Evolutionary conservation across 2,113 vertebrate genomes (phyloP).

Genomic region (Gallinago media): DNA sequence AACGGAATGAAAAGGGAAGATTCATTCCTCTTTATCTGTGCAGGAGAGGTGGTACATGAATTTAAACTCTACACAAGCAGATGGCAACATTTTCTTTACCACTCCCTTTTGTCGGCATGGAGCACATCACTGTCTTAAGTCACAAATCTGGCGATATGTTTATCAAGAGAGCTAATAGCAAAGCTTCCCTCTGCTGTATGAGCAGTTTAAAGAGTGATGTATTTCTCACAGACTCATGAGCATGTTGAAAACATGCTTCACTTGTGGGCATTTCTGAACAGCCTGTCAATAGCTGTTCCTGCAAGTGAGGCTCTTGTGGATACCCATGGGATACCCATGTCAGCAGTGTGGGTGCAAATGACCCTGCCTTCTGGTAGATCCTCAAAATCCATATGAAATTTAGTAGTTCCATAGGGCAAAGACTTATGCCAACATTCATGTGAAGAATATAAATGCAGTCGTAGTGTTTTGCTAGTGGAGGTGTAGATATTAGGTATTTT

Average conservation of each 20-base stretch:
- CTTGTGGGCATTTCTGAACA: neutral
- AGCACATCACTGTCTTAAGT: neutral
- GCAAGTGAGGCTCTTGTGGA: neutral
- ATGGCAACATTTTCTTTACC: conserved; percentile 34
- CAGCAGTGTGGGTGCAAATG: neutral
- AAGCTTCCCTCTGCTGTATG: neutral
- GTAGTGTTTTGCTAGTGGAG: neutral
- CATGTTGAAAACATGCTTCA: neutral
- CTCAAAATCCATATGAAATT: neutral
- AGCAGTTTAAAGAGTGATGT: neutral
- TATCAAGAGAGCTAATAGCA: conserved; percentile 22
- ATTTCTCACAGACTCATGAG: neutral
- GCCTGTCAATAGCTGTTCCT: neutral
- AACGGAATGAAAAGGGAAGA: neutral
- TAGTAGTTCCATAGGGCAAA: neutral
- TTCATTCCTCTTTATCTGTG: neutral
- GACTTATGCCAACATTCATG: neutral
- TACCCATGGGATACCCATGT: neutral
- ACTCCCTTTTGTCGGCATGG: neutral
- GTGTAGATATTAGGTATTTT: neutral
- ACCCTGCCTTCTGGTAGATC: neutral
- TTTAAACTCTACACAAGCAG: conserved; percentile 12
- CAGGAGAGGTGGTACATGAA: neutral
- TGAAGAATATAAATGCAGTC: neutral
- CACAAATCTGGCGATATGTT: neutral